Evolutionary conservation across 2,113 vertebrate genomes (phyloP).

Genomic region (Electrona antarctica): DNA sequence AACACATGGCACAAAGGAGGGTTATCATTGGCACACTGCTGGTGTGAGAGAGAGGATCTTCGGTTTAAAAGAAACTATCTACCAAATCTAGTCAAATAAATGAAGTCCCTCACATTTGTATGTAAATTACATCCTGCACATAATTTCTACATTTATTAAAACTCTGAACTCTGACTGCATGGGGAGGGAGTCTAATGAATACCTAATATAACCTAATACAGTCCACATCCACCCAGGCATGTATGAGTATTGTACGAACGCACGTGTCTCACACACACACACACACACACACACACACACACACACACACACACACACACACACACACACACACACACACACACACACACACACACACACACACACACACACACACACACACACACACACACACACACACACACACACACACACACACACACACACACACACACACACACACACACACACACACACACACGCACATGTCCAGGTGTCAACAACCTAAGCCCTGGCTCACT

Average conservation of each 20-base stretch:
- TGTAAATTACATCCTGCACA: too few species aligned
- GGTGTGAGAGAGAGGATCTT: too few species aligned
- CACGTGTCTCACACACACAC: not conserved
- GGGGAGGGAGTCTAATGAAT: too few species aligned
- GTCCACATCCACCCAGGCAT: too few species aligned
- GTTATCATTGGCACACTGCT: too few species aligned
- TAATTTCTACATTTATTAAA: too few species aligned
- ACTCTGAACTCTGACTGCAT: too few species aligned
- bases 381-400: not conserved
- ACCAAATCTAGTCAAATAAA: too few species aligned
- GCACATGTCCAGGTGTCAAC: conserved; percentile 37
- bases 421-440: not conserved
- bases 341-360: not conserved
- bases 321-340: not conserved
- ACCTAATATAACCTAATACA: too few species aligned
- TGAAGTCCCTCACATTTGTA: too few species aligned
- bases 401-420: not conserved
- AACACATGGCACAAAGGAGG: too few species aligned
- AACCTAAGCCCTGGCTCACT: conserved; percentile 45
- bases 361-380: not conserved
- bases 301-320: not conserved
- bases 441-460: not conserved
- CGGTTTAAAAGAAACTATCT: too few species aligned
- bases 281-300: not conserved
- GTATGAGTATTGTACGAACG: not conserved